Percentiles rank a stretch among this genome's conserved stretches.
phyloP scores from a whole-genome alignment of 1,140 invertebrate species.

The Zaprionus gabonicus region DNA sequence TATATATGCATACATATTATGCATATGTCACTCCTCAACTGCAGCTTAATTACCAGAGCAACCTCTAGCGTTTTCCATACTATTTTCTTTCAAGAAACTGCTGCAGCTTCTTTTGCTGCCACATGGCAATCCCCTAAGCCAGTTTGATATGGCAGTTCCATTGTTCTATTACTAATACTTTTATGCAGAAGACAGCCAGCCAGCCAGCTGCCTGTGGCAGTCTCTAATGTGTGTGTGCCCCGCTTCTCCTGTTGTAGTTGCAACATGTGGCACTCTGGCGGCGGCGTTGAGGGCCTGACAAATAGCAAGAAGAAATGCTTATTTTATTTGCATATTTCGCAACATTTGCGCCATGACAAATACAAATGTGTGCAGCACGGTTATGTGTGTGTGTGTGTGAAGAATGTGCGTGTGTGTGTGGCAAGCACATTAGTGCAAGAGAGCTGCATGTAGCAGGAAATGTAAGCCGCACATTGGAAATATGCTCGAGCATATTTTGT shows the following conservation, averaged over 20 bases:
- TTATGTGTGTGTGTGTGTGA: background rate
- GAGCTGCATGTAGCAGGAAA: slow-evolving; percentile 65
- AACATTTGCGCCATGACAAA: slow-evolving; percentile 55
- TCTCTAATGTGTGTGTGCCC: background rate
- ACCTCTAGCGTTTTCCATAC: background rate
- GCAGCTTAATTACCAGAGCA: background rate
- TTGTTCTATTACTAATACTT: background rate
- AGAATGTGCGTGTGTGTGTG: background rate
- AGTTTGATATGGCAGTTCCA: background rate
- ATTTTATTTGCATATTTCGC: slow-evolving; percentile 78
- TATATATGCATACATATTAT: background rate
- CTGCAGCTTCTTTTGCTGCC: background rate
- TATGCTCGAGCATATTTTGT: slow-evolving; percentile 25
- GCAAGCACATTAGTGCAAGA: slow-evolving; percentile 50
- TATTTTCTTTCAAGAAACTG: background rate
- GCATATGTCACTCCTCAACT: background rate
- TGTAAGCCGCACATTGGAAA: slow-evolving; percentile 47
- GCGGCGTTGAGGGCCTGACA: slow-evolving; percentile 40
- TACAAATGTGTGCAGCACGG: slow-evolving; percentile 22
- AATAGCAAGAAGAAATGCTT: slow-evolving; percentile 63
- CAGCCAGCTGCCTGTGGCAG: background rate
- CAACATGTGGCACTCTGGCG: slow-evolving; percentile 9
- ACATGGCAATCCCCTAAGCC: background rate
- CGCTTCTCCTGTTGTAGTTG: slow-evolving; percentile 5
- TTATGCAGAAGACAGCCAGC: background rate